These are phyloP conservation scores for Serripes groenlandicus DNA, from an alignment of 2,888 invertebrate genomes.

Conservation along the genomic window DNA sequence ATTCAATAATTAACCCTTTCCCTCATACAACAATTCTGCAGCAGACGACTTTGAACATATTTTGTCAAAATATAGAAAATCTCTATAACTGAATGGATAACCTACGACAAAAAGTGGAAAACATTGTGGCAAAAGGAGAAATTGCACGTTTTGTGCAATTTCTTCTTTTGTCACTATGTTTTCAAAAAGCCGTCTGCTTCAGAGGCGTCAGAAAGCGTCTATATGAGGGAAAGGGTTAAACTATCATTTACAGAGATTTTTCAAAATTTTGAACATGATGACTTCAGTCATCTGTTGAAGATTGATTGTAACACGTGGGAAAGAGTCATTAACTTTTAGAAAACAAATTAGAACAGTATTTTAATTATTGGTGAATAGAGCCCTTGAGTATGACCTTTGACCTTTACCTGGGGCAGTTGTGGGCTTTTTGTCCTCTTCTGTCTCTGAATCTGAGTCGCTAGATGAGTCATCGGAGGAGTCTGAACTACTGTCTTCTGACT, in stretches of 20 bases:
- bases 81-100: not conserved
- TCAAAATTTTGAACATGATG: too few species aligned
- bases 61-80: not conserved
- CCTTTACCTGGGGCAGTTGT: constrained; percentile 17
- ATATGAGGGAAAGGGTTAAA: not conserved
- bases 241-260: not conserved
- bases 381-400: too few species aligned
- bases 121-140: not conserved
- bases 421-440: constrained; percentile 1
- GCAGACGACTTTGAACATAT: not conserved
- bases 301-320: too few species aligned
- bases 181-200: not conserved
- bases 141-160: not conserved
- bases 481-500: constrained; percentile 63
- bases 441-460: constrained; percentile 37
- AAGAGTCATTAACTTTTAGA: too few species aligned
- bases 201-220: not conserved
- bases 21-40: not conserved
- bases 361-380: too few species aligned
- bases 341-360: too few species aligned
- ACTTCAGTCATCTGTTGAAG: too few species aligned
- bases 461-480: constrained; percentile 52
- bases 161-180: not conserved
- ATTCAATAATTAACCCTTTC: not conserved
- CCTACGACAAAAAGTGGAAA: not conserved